Base-by-base conservation (phyloP, 2,888 invertebrate species). In the Eupeodes latifasciatus region DNA sequence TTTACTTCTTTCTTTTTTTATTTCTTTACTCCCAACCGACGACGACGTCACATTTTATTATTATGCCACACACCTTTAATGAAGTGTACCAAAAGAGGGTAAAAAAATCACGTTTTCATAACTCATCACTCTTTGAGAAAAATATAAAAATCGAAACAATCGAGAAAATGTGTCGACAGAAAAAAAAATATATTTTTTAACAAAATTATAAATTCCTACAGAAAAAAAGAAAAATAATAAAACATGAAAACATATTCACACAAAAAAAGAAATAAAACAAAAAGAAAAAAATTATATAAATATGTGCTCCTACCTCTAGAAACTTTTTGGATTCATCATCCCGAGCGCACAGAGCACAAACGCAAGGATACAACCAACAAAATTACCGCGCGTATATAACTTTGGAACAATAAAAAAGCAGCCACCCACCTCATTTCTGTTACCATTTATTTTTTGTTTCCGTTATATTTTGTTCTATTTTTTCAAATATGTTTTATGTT, bases 71-170 rank as follows among this genome's bases (percentile, higher is more conserved):
- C 53, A 69, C 72, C 72, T 47, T 27, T 72, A 47, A 71, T 71
- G 55, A 71, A 55, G 71, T 27, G 27, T 71, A 40, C 34, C 5
- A 27, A 19, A 62, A 44, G 47, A 47, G 47, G 40, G 11, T n/a
- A 11, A 64, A 55, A 62, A 79, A 49, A 67, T 57, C 9, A 12
- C 71, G 40, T 64, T 12, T 71, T 80, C 64, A 69, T 80, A 75
- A 62, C 67, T 79, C 71, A 47, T 79, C 71, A 47, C 61, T 79
- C 49, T 53, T 47, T 57, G 72, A 69, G 47, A 10, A 66, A n/a
- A 62, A 62, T 64, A 71, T 76, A 82, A 80, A 85, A 83, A 83
- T 87, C 83, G 76, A 83, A 61, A 75, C 79, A 75, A 79, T 82
- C 34, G 67, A 61, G 51, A 72, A 81, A 51, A 40, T 64, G 49